Evolutionary conservation across 2,797 vertebrate species (phyloP).

Genomic region (Emys orbicularis): DNA sequence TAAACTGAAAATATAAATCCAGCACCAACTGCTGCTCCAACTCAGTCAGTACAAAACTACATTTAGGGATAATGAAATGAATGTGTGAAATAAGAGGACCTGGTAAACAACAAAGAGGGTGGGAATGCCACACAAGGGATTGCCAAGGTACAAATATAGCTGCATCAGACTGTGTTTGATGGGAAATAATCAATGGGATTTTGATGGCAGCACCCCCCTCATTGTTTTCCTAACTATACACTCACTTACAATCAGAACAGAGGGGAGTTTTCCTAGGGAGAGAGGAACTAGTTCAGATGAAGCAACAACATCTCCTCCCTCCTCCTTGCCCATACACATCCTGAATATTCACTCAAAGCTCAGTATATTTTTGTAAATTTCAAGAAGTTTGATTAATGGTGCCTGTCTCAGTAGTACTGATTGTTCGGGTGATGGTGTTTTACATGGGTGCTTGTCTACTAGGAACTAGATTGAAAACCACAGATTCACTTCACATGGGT

Average conservation of each 20-base stretch:
- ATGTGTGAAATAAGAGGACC: conserved; percentile 29
- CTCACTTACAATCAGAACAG: not conserved
- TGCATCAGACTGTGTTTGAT: not conserved
- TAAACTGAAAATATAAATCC: conserved; percentile 26
- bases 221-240: not conserved
- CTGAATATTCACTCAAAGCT: not conserved
- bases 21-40: not conserved
- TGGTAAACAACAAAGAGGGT: conserved; percentile 1
- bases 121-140: not conserved
- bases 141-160: not conserved
- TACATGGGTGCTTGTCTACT: accelerated
- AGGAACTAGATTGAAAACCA: not conserved
- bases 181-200: not conserved
- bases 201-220: accelerated
- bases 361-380: not conserved
- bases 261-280: not conserved
- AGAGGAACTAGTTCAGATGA: not conserved
- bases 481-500: accelerated
- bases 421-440: accelerated
- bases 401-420: not conserved
- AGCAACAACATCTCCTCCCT: not conserved
- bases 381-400: not conserved
- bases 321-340: too few relatives aligned
- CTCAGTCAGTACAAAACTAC: not conserved
- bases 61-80: conserved; percentile 26